Base-by-base conservation (phyloP, 2,888 invertebrate species). In the Dichetophora obliterata region DNA sequence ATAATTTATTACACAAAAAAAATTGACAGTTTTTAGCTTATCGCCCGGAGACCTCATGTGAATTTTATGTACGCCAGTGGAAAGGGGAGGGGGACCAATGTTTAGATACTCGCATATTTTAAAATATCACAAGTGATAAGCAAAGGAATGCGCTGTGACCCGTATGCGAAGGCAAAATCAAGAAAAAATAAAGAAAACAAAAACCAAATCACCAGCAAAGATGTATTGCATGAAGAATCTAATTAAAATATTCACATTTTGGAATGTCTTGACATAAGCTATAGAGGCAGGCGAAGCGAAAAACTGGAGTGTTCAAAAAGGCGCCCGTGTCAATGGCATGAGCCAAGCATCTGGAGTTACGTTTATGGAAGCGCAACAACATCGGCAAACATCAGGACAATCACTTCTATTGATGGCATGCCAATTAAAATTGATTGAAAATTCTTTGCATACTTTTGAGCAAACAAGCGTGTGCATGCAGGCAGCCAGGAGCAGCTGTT, bases 371-470 rank as follows among this genome's bases (percentile, higher is more conserved):
- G 69, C 70, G 57, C 37, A 19, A 69, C 48, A 27, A 59, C 50
- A n/a, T 57, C 48, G 22, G 6, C 50, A 69, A 61, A 24, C 77
- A 78, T 77, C 77, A 76, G 77, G 75, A 75, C 69, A 79, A 80
- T 81, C 82, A 78, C 78, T 78, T 82, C 83, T 86, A 85, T 86
- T 87, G 86, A 86, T 87, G 87, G 85, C 85, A 84, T 86, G 86
- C 87, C 87, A 87, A 87, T 87, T 87, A 86, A 87, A 87, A 87
- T 87, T 87, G 86, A 87, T 87, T 87, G 87, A 84, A 87, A 85
- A 87, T 87, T 87, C 86, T 85, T 84, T 79, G 82, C 84, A 87
- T 87, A 85, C 84, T 86, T 83, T 82, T 59, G 48, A 75, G 43
- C 24, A 27, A 66, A 24, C 61, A 59, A 68, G 83, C 9, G 65